Percentiles rank a stretch among this genome's conserved stretches.
Conservation (phyloP, 2,113 vertebrate genomes). For the Phyllostomus discolor region DNA sequence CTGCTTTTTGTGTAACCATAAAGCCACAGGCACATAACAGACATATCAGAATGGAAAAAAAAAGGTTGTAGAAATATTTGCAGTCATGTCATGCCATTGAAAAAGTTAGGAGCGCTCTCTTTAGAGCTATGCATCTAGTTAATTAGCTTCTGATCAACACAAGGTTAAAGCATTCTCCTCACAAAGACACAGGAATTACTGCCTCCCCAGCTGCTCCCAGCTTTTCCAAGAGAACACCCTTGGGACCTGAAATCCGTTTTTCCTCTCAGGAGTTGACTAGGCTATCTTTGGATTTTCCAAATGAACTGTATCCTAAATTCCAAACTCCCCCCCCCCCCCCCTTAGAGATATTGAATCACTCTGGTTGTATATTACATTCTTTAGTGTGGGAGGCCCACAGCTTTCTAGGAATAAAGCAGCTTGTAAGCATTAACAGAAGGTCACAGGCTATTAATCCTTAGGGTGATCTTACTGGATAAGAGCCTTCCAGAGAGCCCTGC, state of each 20-base stretch:
- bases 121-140: neutral
- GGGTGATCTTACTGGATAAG: neutral
- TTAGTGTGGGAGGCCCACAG: neutral
- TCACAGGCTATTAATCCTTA: constrained; percentile 11
- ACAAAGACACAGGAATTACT: neutral
- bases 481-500: neutral
- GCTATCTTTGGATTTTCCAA: neutral
- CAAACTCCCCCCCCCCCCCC: neutral
- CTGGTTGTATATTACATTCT: neutral
- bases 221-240: neutral
- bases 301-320: neutral
- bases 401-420: constrained; percentile 41
- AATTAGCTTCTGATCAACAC: neutral
- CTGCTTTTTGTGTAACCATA: neutral
- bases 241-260: neutral
- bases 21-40: neutral
- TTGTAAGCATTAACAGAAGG: neutral
- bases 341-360: neutral
- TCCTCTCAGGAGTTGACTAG: neutral
- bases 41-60: neutral
- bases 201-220: neutral
- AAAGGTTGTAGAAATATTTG: neutral
- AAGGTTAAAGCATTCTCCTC: neutral
- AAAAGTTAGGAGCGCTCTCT: neutral
- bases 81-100: neutral